These are phyloP conservation scores for Torymus aiolomorphi DNA, from an alignment of 2,888 invertebrate genomes.

Conservation along the genomic window DNA sequence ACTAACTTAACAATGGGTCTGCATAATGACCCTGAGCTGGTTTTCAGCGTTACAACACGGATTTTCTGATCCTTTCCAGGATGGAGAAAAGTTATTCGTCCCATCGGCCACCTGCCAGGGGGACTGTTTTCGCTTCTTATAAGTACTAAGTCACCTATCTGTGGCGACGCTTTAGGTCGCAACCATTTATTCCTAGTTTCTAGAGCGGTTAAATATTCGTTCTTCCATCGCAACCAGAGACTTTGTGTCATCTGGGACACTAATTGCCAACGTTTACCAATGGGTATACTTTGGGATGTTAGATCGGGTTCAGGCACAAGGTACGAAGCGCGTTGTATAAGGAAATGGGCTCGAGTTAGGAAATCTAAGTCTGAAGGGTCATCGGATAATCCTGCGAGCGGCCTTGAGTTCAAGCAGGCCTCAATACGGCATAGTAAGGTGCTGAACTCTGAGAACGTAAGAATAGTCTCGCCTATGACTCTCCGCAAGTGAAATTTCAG, in stretches of 20 bases:
- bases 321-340: background rate
- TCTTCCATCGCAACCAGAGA: background rate
- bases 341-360: no score
- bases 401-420: background rate
- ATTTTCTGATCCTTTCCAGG: background rate
- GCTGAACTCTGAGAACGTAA: background rate
- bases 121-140: no score
- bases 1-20: background rate
- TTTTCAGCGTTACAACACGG: background rate
- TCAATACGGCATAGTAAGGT: background rate
- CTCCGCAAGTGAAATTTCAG: no score
- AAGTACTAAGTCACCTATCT: no score
- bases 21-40: background rate
- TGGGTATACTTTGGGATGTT: background rate
- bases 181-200: background rate
- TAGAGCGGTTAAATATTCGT: background rate
- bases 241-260: background rate
- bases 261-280: no score
- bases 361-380: background rate
- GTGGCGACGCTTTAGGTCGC: no score
- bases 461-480: background rate
- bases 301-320: background rate
- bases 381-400: background rate
- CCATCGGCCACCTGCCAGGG: no score
- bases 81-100: no score